These are phyloP conservation scores for Drosophila pectinifera DNA, from an alignment of 1,140 invertebrate genomes.

Conservation along the genomic window DNA sequence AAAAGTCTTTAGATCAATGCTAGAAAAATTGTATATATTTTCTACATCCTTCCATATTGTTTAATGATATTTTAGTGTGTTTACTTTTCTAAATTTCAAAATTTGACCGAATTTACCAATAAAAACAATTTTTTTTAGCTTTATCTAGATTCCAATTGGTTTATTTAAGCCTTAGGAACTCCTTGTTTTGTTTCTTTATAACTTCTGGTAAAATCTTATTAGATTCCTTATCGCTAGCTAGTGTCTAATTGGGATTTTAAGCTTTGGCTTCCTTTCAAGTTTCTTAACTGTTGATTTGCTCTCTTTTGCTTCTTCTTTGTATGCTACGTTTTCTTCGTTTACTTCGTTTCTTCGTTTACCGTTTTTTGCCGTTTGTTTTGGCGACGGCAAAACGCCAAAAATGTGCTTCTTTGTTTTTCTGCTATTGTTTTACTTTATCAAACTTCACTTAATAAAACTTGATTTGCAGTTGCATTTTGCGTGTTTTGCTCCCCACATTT, in stretches of 20 bases:
- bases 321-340: neutral
- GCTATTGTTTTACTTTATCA: conserved; percentile 11
- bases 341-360: conserved; percentile 12
- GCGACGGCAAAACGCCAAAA: conserved; percentile 71
- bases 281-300: neutral
- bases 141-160: neutral
- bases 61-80: neutral
- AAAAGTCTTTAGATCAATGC: too few species aligned
- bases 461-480: conserved; percentile 13
- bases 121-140: neutral
- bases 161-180: neutral
- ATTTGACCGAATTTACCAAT: neutral
- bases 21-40: neutral
- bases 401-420: conserved; percentile 10
- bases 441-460: conserved; percentile 17
- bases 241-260: neutral
- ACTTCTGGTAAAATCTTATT: neutral
- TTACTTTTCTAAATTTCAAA: too few species aligned
- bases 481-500: conserved; percentile 7
- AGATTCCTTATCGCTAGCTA: neutral
- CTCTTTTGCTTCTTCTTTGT: neutral
- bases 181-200: neutral
- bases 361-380: conserved; percentile 59
- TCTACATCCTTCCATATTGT: neutral
- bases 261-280: neutral